A percentile compares a stretch with the other conserved stretches of the same genome.
phyloP scores from a whole-genome alignment of 2,888 invertebrate species.

The Ypsolopha sequella region DNA sequence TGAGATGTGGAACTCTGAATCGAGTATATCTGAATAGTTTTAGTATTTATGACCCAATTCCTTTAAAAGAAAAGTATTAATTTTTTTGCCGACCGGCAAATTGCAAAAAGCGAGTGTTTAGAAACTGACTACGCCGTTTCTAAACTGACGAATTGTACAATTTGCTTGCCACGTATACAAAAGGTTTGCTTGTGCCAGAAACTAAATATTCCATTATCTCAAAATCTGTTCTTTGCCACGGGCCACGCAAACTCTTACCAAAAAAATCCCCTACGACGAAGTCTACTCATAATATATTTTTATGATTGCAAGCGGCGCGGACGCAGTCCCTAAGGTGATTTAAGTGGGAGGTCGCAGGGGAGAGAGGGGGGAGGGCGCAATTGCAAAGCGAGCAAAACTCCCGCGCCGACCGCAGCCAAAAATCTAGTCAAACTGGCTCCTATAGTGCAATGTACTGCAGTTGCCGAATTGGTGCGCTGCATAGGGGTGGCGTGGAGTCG shows the following conservation, averaged over 20 bases:
- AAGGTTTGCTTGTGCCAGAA: too few relatives aligned
- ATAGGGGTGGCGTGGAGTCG: constrained; percentile 21
- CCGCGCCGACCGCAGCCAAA: constrained; percentile 44
- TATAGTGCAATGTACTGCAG: constrained; percentile 64
- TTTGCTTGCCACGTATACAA: too few relatives aligned
- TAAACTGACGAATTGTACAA: too few relatives aligned
- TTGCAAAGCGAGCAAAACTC: constrained; percentile 13
- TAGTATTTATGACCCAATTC: too few relatives aligned
- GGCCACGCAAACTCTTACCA: not conserved
- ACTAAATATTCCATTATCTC: too few relatives aligned
- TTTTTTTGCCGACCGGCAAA: too few relatives aligned
- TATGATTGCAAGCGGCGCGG: constrained; percentile 2
- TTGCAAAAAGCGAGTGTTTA: too few relatives aligned
- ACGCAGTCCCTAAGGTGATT: not conserved
- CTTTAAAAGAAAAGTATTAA: too few relatives aligned
- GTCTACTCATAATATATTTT: not conserved
- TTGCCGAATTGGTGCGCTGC: constrained; percentile 41
- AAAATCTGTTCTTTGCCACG: too few relatives aligned
- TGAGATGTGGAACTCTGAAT: not conserved
- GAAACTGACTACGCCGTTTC: too few relatives aligned
- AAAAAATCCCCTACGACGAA: not conserved
- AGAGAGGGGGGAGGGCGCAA: constrained; percentile 18
- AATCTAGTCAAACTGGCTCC: constrained; percentile 70
- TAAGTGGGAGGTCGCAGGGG: constrained; percentile 8
- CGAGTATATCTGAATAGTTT: too few relatives aligned